phyloP scores from a whole-genome alignment of 1,140 invertebrate species.

The Drosophila pseudoobscura region DNA sequence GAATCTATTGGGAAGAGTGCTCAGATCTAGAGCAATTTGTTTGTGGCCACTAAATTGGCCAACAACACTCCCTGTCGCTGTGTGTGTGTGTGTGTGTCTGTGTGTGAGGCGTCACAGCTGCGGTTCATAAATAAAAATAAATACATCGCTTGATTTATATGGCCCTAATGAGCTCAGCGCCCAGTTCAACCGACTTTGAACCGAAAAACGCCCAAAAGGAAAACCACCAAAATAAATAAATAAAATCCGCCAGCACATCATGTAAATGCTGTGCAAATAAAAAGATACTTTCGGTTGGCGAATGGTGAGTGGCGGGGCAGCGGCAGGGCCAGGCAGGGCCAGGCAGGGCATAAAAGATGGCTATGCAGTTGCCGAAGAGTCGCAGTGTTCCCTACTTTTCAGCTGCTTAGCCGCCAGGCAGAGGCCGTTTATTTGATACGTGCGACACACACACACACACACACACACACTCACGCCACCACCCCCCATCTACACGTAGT shows the following conservation, averaged over 20 bases:
- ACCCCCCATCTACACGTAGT: slow-evolving; percentile 4
- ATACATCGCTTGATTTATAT: slow-evolving; percentile 72
- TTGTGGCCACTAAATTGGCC: slow-evolving; percentile 55
- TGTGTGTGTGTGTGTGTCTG: background rate
- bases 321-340: too few relatives aligned
- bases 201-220: slow-evolving; percentile 32
- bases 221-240: slow-evolving; percentile 51
- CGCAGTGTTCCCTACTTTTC: slow-evolving; percentile 58
- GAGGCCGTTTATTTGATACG: slow-evolving; percentile 47
- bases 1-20: slow-evolving; percentile 13
- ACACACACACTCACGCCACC: slow-evolving; percentile 13
- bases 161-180: slow-evolving; percentile 67
- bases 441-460: slow-evolving; percentile 32
- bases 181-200: slow-evolving; percentile 43
- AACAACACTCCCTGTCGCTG: slow-evolving; percentile 1
- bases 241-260: slow-evolving; percentile 50
- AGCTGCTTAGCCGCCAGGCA: slow-evolving; percentile 49
- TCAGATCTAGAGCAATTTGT: slow-evolving; percentile 51
- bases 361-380: slow-evolving; percentile 42
- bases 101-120: slow-evolving; percentile 69
- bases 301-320: too few relatives aligned
- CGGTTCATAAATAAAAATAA: slow-evolving; percentile 75
- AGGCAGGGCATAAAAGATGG: slow-evolving; percentile 6
- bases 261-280: slow-evolving; percentile 54
- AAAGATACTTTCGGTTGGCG: slow-evolving; percentile 35